Percentiles rank a stretch among this genome's conserved stretches.
Conservation (phyloP, 2,113 vertebrate genomes). For the Dinomys branickii region DNA sequence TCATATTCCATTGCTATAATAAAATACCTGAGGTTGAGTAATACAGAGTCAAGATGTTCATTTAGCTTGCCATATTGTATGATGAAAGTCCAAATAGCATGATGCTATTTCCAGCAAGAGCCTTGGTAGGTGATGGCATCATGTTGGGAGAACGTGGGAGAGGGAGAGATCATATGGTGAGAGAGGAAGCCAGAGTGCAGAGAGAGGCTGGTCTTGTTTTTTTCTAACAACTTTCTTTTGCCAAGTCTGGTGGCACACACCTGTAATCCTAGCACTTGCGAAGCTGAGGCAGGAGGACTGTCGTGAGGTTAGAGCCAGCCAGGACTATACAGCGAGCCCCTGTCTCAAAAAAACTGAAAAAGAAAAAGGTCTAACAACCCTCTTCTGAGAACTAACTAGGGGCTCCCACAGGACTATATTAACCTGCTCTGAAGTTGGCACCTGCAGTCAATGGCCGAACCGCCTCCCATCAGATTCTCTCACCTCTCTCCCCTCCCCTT, state of each 20-base stretch:
- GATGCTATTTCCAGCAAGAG: neutral
- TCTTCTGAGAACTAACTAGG: neutral
- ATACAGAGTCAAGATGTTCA: neutral
- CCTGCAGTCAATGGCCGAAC: neutral
- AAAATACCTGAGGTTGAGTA: neutral
- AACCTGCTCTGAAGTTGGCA: neutral
- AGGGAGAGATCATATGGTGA: neutral
- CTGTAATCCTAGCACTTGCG: neutral
- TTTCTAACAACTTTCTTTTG: neutral
- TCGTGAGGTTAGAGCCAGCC: neutral
- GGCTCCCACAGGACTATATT: neutral
- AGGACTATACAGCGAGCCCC: neutral
- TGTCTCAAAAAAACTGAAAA: neutral
- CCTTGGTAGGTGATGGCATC: neutral
- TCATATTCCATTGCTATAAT: neutral
- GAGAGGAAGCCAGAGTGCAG: neutral
- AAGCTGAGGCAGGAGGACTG: neutral
- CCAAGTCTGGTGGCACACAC: neutral
- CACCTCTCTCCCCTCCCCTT: neutral
- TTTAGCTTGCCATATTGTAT: too few relatives aligned
- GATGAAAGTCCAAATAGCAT: neutral
- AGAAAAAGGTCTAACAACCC: neutral
- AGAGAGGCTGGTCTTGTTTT: neutral
- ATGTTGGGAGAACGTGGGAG: neutral
- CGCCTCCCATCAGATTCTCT: neutral